phyloP scores from a whole-genome alignment of 2,797 vertebrate genomes.

The Clarias platycephalus region DNA sequence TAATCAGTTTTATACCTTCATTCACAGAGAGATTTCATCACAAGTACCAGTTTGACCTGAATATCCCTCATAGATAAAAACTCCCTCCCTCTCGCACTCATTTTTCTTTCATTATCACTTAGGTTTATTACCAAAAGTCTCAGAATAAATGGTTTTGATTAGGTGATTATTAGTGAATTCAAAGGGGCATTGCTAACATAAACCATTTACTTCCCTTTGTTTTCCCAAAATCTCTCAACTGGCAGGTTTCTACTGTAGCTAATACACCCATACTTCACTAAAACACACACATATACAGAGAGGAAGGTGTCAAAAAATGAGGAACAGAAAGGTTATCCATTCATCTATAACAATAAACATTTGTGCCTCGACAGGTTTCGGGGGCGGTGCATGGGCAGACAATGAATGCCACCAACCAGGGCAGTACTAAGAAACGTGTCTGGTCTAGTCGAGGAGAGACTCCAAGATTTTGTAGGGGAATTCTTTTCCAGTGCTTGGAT shows the following conservation, averaged over 20 bases:
- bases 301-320: constrained; percentile 4
- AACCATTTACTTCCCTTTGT: neutral
- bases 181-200: neutral
- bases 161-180: neutral
- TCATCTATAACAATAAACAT: constrained; percentile 29
- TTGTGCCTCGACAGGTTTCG: constrained; percentile 31
- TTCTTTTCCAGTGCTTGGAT: constrained; percentile 15
- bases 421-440: constrained; percentile 14
- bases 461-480: constrained; percentile 13
- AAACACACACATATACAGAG: neutral
- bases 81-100: neutral
- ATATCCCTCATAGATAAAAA: neutral
- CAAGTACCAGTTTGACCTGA: no score
- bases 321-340: neutral
- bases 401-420: constrained; percentile 32
- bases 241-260: neutral
- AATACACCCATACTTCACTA: neutral
- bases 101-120: neutral
- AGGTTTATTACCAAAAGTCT: neutral
- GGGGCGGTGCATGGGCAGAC: constrained; percentile 20
- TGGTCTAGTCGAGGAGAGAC: constrained; percentile 28
- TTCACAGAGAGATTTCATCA: no score
- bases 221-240: neutral
- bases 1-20: no score
- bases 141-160: neutral